phyloP scores from a whole-genome alignment of 2,113 vertebrate genomes.

The Pomatorhinus ruficollis region DNA sequence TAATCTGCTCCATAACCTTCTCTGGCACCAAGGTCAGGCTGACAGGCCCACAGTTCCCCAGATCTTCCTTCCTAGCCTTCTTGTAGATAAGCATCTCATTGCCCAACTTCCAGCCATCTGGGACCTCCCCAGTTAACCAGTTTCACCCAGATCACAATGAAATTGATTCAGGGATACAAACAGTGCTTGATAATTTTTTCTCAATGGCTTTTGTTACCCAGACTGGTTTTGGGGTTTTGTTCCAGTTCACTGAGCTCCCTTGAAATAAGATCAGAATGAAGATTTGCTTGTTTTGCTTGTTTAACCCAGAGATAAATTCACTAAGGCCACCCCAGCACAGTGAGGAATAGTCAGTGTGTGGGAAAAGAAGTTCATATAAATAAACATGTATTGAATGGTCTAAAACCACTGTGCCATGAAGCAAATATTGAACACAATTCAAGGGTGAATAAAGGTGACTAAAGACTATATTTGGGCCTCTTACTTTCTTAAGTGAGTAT shows the following conservation, averaged over 20 bases:
- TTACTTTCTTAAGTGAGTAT: slow-evolving; percentile 12
- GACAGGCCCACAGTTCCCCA: neutral
- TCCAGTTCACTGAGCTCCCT: neutral
- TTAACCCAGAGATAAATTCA: neutral
- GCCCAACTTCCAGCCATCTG: neutral
- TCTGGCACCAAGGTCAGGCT: neutral
- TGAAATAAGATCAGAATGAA: neutral
- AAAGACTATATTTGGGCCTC: neutral
- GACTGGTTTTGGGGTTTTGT: neutral
- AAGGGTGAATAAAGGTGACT: slow-evolving; percentile 1
- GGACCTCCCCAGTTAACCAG: neutral
- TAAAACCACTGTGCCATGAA: neutral
- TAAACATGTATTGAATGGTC: neutral
- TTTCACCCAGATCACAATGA: neutral
- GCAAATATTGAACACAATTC: neutral
- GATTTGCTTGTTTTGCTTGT: neutral
- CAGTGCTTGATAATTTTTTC: neutral
- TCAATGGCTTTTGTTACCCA: neutral
- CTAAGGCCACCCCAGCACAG: neutral
- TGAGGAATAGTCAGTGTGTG: neutral
- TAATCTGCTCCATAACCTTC: neutral
- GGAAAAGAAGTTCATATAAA: neutral
- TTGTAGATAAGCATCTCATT: neutral
- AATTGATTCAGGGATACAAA: neutral
- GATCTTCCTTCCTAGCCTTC: neutral